Evolutionary conservation across 2,888 invertebrate genomes (phyloP).

Genomic region (Cerceris rybyensis): DNA sequence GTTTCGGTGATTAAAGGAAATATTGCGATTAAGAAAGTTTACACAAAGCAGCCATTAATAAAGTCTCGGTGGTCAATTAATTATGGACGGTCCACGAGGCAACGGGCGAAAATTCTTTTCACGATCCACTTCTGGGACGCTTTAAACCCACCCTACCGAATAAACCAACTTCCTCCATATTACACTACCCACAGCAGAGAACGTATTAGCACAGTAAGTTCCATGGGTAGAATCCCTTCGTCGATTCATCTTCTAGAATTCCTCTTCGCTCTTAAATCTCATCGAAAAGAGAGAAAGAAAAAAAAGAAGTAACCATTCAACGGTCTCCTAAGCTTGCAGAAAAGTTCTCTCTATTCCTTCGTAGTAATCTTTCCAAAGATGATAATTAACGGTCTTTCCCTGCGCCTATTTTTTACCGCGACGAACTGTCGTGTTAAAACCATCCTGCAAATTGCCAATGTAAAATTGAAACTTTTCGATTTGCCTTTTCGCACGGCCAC

Average conservation of each 20-base stretch:
- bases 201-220: constrained; percentile 48
- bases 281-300: constrained; percentile 17
- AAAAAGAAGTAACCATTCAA: constrained; percentile 5
- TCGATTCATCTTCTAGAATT: constrained; percentile 56
- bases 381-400: no score
- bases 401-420: no score
- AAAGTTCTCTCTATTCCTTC: constrained; percentile 7
- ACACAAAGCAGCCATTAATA: constrained; percentile 48
- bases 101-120: constrained; percentile 36
- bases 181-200: constrained; percentile 19
- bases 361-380: no score
- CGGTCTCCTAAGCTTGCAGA: neutral
- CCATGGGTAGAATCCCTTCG: constrained; percentile 30
- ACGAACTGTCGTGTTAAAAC: no score
- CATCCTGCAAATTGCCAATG: no score
- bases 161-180: constrained; percentile 22
- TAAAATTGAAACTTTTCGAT: no score
- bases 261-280: constrained; percentile 44
- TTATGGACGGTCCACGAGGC: constrained; percentile 29
- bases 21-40: constrained; percentile 45
- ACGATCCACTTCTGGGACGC: constrained; percentile 16
- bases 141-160: constrained; percentile 18
- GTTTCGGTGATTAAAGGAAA: constrained; percentile 41
- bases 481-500: no score
- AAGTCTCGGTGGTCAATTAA: constrained; percentile 49